These are phyloP conservation scores for Paradisaea rubra DNA, from an alignment of 2,113 vertebrate species.

Conservation along the genomic window DNA sequence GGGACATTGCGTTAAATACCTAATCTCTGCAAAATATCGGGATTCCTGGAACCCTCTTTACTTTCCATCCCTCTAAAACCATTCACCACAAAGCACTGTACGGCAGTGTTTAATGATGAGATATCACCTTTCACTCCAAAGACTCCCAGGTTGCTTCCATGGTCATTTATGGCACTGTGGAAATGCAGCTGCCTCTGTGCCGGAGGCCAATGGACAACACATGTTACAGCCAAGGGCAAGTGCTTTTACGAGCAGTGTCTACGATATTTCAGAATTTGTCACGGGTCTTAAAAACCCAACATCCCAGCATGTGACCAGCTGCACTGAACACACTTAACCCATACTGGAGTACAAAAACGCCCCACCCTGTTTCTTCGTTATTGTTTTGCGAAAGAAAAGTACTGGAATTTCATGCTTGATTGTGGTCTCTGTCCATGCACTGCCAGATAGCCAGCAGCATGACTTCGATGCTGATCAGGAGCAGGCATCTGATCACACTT, in stretches of 20 bases:
- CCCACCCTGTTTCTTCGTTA: neutral
- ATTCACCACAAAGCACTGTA: neutral
- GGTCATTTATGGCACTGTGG: neutral
- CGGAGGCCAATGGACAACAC: neutral
- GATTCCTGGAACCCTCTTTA: neutral
- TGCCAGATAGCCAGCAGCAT: neutral
- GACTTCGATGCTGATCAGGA: neutral
- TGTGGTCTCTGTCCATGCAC: accelerated
- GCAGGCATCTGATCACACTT: neutral
- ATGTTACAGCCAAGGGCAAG: neutral
- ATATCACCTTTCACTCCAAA: neutral
- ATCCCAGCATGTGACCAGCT: neutral
- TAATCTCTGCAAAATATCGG: neutral
- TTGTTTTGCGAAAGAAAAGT: neutral
- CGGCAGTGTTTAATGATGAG: neutral
- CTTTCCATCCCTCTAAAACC: neutral
- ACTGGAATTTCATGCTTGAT: neutral
- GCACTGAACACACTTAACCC: neutral
- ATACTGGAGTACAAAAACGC: neutral
- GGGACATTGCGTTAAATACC: neutral
- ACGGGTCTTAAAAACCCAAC: neutral
- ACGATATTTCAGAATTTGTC: neutral
- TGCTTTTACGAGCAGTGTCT: neutral
- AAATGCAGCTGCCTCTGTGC: neutral
- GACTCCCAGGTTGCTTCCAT: neutral